Percentiles rank a stretch among this genome's conserved stretches.
Evolutionary conservation across 2,888 invertebrate genomes (phyloP).

Genomic region (Dysmachus trigonus): DNA sequence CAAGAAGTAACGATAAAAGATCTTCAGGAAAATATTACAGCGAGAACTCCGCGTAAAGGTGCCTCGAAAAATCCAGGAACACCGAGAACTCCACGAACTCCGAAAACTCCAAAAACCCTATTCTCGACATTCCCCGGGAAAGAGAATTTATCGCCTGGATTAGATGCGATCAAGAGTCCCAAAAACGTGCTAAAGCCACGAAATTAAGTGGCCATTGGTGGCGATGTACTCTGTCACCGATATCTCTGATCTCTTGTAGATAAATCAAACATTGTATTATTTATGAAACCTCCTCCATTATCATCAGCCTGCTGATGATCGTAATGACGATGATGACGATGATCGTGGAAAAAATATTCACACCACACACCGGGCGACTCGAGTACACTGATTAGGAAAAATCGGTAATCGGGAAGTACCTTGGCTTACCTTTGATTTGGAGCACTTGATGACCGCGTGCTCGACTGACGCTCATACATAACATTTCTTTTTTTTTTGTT

Average conservation of each 20-base stretch:
- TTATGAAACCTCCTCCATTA: neutral
- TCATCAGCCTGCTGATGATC: neutral
- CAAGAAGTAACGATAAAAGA: constrained; percentile 49
- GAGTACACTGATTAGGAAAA: constrained; percentile 34
- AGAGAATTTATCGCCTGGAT: constrained; percentile 59
- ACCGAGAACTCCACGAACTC: constrained; percentile 56
- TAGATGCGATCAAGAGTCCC: constrained; percentile 59
- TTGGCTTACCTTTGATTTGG: constrained; percentile 18
- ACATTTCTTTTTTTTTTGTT: neutral
- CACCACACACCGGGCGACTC: neutral
- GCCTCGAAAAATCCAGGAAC: constrained; percentile 51
- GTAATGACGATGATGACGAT: neutral
- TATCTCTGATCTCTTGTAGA: neutral
- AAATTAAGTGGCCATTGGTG: constrained; percentile 14
- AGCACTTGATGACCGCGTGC: constrained; percentile 20
- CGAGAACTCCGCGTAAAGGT: neutral
- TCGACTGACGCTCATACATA: neutral
- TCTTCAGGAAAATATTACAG: constrained; percentile 48
- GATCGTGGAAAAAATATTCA: neutral
- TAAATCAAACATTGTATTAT: neutral
- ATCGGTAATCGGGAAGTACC: constrained; percentile 34
- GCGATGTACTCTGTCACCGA: neutral
- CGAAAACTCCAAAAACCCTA: constrained; percentile 60
- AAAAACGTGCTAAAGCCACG: constrained; percentile 51
- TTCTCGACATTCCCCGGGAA: constrained; percentile 60